phyloP scores from a whole-genome alignment of 2,113 vertebrate species.

The Psammodynastes pulverulentus region DNA sequence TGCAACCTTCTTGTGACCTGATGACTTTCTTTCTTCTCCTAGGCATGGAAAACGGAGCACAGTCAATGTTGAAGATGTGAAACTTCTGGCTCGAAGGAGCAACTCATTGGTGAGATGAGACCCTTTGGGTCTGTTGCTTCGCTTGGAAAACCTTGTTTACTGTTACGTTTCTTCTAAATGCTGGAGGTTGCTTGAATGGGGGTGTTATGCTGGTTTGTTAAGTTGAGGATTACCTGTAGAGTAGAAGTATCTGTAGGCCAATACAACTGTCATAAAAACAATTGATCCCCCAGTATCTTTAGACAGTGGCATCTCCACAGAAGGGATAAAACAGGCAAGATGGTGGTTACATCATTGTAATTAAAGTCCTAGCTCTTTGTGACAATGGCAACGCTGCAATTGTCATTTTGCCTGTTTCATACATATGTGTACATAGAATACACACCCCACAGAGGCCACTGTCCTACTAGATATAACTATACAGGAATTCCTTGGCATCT shows the following conservation, averaged over 20 bases:
- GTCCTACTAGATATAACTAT: background rate
- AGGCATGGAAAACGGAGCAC: conserved; percentile 91
- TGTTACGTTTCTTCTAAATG: background rate
- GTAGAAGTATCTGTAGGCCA: background rate
- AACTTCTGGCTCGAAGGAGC: conserved; percentile 85
- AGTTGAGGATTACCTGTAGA: background rate
- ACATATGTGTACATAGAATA: background rate
- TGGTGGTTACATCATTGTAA: background rate
- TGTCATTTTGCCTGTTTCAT: background rate
- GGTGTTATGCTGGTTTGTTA: background rate
- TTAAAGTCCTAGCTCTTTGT: background rate
- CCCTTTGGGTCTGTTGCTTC: background rate
- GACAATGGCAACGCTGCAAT: background rate
- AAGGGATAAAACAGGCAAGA: background rate
- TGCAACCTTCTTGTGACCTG: conserved; percentile 12
- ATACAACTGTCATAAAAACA: background rate
- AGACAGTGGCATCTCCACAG: background rate
- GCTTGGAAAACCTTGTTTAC: background rate
- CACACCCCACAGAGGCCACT: background rate
- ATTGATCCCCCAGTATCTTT: background rate
- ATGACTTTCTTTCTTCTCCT: conserved; percentile 51
- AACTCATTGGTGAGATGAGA: conserved; percentile 81
- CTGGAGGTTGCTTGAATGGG: background rate
- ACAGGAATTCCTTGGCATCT: background rate
- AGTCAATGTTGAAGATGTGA: conserved; percentile 85